These are phyloP conservation scores for Drosophila planitibia DNA, from an alignment of 2,888 invertebrate genomes.

Conservation along the genomic window DNA sequence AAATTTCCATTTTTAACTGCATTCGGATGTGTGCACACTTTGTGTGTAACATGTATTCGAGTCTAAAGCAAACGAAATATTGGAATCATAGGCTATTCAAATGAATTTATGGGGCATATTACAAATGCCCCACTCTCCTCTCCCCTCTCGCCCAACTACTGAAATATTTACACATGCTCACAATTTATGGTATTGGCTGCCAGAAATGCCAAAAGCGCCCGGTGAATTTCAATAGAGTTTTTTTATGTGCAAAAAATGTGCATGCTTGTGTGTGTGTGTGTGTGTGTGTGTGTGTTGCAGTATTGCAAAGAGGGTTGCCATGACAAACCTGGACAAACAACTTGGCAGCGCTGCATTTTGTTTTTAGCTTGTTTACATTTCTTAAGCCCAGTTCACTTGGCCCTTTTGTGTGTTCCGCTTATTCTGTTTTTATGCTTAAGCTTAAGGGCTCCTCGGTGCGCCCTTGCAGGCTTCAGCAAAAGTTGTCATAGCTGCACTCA, in stretches of 20 bases:
- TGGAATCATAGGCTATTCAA: constrained; percentile 14
- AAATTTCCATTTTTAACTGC: constrained; percentile 13
- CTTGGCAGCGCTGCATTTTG: constrained; percentile 51
- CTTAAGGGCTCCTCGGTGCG: constrained; percentile 32
- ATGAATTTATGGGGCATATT: constrained; percentile 46
- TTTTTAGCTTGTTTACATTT: constrained; percentile 57
- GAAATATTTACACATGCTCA: constrained; percentile 56
- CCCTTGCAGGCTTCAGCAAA: constrained; percentile 51
- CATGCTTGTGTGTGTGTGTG: not conserved
- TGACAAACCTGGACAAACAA: constrained; percentile 58
- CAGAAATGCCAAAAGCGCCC: constrained; percentile 28
- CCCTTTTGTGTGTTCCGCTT: constrained; percentile 38
- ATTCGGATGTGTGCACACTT: constrained; percentile 2
- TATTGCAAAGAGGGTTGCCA: constrained; percentile 57
- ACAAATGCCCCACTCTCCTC: constrained; percentile 8
- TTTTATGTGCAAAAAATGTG: constrained; percentile 18
- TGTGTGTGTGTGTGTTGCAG: constrained; percentile 16
- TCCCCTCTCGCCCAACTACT: constrained; percentile 11
- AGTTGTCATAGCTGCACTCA: constrained; percentile 51
- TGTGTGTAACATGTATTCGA: not conserved
- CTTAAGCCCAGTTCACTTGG: constrained; percentile 51
- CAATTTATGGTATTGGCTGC: constrained; percentile 53
- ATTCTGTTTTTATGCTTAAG: constrained; percentile 68
- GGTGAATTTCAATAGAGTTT: constrained; percentile 56
- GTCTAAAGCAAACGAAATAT: not conserved